A percentile compares a stretch with the other conserved stretches of the same genome.
phyloP scores from a whole-genome alignment of 2,113 vertebrate species.

The Montifringilla adamsi region DNA sequence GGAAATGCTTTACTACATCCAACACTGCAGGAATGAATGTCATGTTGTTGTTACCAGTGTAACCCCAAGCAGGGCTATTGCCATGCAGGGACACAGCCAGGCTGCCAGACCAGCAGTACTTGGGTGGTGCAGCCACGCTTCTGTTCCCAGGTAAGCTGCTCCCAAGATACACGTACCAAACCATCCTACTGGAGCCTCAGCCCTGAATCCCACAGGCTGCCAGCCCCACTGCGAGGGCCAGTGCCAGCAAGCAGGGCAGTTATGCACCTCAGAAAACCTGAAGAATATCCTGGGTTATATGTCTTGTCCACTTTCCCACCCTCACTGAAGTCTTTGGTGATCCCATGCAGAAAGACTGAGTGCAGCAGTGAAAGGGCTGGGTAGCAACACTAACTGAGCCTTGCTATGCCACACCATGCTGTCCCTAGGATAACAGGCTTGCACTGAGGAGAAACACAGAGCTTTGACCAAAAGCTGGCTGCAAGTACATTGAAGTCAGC shows the following conservation, averaged over 20 bases:
- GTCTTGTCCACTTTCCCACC: neutral
- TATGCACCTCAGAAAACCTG: neutral
- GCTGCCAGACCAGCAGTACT: neutral
- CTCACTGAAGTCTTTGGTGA: neutral
- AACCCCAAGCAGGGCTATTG: neutral
- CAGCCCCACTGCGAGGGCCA: neutral
- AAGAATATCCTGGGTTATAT: neutral
- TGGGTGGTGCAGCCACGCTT: neutral
- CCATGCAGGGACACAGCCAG: neutral
- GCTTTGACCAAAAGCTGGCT: neutral
- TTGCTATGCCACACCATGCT: neutral
- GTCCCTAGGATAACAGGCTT: neutral
- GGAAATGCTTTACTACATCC: slow-evolving; percentile 4
- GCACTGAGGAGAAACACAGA: neutral
- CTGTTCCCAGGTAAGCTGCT: neutral
- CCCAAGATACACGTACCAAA: neutral
- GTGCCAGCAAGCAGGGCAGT: neutral
- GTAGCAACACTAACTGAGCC: neutral
- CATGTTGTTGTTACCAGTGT: neutral
- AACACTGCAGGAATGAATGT: neutral
- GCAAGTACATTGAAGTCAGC: neutral
- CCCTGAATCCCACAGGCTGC: neutral
- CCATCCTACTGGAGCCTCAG: neutral
- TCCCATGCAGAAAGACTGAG: neutral
- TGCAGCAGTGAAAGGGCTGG: neutral